phyloP scores from a whole-genome alignment of 2,797 vertebrate genomes.

The Labeo calbasu region DNA sequence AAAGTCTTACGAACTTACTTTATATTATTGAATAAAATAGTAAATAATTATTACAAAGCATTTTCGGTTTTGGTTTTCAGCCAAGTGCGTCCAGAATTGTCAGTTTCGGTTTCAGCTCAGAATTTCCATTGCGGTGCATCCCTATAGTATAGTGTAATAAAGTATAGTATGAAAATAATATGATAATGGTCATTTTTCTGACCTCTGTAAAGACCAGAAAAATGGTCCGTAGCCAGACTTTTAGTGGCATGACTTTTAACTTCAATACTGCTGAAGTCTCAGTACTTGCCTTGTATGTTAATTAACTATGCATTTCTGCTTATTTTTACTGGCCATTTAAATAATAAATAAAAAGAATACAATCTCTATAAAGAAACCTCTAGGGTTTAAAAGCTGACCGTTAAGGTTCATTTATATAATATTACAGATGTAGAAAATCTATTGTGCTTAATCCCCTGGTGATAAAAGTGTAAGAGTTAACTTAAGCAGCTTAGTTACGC shows the following conservation, averaged over 20 bases:
- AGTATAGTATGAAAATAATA: not conserved
- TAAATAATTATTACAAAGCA: too few species aligned
- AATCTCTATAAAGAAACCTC: not conserved
- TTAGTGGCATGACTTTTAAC: not conserved
- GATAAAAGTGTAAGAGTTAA: not conserved
- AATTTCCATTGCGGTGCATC: too few species aligned
- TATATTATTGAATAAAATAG: too few species aligned
- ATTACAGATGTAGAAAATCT: not conserved
- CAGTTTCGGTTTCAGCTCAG: too few species aligned
- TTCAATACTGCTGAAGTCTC: not conserved
- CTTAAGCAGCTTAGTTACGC: slow-evolving; percentile 51
- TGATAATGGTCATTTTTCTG: not conserved
- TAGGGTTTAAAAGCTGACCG: not conserved
- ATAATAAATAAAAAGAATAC: not conserved
- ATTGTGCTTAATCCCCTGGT: slow-evolving; percentile 4
- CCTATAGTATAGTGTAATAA: too few species aligned
- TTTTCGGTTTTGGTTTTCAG: too few species aligned
- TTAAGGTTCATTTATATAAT: not conserved
- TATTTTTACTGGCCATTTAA: not conserved
- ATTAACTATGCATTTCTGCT: not conserved
- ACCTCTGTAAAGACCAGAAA: not conserved
- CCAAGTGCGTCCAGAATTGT: too few species aligned
- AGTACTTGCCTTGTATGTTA: not conserved
- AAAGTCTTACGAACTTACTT: too few species aligned
- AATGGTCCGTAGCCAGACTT: not conserved